A percentile compares a stretch with the other conserved stretches of the same genome.
Evolutionary conservation across 2,797 vertebrate species (phyloP).

Genomic region (Agapornis canus): DNA sequence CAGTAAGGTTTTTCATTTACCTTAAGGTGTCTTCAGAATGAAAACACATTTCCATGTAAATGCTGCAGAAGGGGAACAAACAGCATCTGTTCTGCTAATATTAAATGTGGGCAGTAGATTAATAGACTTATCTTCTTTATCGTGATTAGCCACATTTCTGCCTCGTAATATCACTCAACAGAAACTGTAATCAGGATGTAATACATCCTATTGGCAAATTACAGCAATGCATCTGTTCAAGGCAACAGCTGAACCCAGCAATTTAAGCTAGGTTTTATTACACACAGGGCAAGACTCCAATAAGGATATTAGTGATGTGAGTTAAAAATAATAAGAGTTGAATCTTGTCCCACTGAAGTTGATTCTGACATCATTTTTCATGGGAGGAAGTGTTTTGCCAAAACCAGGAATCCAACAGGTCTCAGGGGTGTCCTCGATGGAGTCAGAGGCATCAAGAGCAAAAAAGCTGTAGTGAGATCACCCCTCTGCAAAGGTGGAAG

Average conservation of each 20-base stretch:
- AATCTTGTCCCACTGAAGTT: background rate
- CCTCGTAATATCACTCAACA: constrained; percentile 45
- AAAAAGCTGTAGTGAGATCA: background rate
- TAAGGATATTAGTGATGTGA: background rate
- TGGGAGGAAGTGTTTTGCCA: background rate
- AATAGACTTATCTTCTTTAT: constrained; percentile 54
- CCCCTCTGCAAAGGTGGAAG: background rate
- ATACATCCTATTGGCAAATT: constrained; percentile 57
- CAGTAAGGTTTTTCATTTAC: constrained; percentile 27
- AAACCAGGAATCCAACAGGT: background rate
- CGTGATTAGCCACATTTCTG: constrained; percentile 48
- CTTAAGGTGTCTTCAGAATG: background rate
- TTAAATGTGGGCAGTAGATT: background rate
- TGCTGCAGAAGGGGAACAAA: constrained; percentile 12
- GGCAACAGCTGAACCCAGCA: constrained; percentile 37
- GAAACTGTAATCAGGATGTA: constrained; percentile 58
- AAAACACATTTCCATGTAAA: background rate
- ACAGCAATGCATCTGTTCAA: constrained; percentile 36
- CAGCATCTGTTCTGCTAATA: constrained; percentile 55
- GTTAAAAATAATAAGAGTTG: constrained; percentile 2
- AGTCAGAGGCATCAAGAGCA: background rate
- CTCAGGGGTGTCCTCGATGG: background rate
- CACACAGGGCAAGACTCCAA: constrained; percentile 10
- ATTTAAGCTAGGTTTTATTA: background rate
- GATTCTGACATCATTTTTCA: accelerated